These are phyloP conservation scores for Melipona beecheii DNA, from an alignment of 2,888 invertebrate species.

Conservation along the genomic window DNA sequence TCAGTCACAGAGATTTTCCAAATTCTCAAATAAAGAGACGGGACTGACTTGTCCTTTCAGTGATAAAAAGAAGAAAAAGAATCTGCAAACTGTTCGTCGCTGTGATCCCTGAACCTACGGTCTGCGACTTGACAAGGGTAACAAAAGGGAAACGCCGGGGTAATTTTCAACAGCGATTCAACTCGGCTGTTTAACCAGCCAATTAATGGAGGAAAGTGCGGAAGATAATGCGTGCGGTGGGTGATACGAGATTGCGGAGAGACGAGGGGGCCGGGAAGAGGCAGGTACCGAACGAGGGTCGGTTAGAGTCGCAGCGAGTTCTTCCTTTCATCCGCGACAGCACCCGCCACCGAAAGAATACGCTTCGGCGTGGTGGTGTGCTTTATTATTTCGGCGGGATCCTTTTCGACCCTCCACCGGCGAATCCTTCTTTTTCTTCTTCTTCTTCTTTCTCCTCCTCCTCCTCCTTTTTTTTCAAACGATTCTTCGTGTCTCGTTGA, in stretches of 20 bases:
- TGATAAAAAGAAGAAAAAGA: background rate
- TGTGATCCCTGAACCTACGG: background rate
- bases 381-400: conserved; percentile 66
- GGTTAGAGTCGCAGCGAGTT: background rate
- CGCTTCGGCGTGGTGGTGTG: conserved; percentile 38
- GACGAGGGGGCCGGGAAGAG: conserved; percentile 13
- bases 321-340: conserved; percentile 9
- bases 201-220: conserved; percentile 28
- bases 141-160: conserved; percentile 1
- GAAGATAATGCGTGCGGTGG: conserved; percentile 19
- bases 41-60: too few species aligned
- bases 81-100: background rate
- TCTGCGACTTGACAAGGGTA: background rate
- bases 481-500: background rate
- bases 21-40: too few species aligned
- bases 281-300: background rate
- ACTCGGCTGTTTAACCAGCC: conserved; percentile 33
- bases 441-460: background rate
- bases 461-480: background rate
- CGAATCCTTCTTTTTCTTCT: conserved; percentile 27
- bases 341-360: conserved; percentile 44
- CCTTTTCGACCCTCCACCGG: conserved; percentile 43
- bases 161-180: conserved; percentile 16
- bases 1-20: too few species aligned
- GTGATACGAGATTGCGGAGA: conserved; percentile 10